A percentile compares a stretch with the other conserved stretches of the same genome.
Conservation (phyloP, 1,140 invertebrate species). For the Reticulitermes speratus region DNA sequence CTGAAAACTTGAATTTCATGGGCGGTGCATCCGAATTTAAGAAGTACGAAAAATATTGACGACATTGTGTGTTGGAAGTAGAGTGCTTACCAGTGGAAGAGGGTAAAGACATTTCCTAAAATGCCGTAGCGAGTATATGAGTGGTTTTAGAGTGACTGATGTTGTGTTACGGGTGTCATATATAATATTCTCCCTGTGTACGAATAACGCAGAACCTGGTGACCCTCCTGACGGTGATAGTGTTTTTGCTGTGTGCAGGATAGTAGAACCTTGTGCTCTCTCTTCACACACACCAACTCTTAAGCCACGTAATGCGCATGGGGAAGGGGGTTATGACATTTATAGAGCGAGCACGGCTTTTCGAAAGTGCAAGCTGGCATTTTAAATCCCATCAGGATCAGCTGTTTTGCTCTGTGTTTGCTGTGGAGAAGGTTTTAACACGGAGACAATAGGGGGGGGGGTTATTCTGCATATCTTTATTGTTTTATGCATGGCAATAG, state of each 20-base stretch:
- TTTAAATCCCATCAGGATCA: conserved; percentile 2
- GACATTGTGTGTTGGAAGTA: not conserved
- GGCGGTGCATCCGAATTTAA: not conserved
- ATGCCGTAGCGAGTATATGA: not conserved
- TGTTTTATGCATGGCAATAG: not conserved
- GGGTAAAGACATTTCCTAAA: not conserved
- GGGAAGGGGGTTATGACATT: conserved; percentile 9
- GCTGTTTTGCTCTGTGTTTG: conserved; percentile 17
- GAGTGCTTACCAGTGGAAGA: not conserved
- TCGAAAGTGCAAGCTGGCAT: conserved; percentile 10
- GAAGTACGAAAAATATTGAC: not conserved
- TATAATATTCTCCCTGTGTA: not conserved
- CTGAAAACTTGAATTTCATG: not conserved
- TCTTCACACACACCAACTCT: not conserved
- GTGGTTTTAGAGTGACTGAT: not conserved
- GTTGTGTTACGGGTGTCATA: not conserved
- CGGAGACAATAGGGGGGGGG: conserved; percentile 1
- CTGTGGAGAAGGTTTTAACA: not conserved
- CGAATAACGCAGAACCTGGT: not conserved
- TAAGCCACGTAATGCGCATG: not conserved
- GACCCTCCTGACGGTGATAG: not conserved
- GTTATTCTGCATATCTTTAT: not conserved
- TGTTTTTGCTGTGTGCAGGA: not conserved
- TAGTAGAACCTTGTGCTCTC: not conserved
- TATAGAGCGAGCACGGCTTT: conserved; percentile 11